These are phyloP conservation scores for Graptemys geographica DNA, from an alignment of 2,797 vertebrate species.

Conservation along the genomic window DNA sequence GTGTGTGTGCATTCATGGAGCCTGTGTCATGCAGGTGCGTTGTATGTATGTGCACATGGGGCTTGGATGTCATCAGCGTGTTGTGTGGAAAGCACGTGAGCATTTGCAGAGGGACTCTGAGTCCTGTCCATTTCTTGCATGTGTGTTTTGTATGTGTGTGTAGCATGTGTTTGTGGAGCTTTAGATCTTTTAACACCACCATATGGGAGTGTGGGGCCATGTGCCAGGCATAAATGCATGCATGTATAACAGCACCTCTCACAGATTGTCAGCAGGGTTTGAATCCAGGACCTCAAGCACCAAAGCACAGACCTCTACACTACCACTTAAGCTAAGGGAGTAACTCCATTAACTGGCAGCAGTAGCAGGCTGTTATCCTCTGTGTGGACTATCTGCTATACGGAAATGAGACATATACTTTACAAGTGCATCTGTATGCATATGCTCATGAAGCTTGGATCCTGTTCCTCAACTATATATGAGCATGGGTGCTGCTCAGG, in stretches of 20 bases:
- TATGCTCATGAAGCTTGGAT: neutral
- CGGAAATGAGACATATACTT: neutral
- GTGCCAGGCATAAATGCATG: neutral
- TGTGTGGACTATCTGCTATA: fast-evolving
- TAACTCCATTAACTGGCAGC: constrained; percentile 57
- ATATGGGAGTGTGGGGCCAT: neutral
- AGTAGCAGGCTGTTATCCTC: neutral
- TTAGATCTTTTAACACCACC: neutral
- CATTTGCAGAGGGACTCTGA: fast-evolving
- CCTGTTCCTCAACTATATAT: neutral
- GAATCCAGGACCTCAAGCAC: neutral
- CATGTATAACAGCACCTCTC: neutral
- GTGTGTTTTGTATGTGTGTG: neutral
- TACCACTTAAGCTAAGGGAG: neutral
- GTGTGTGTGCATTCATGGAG: fast-evolving
- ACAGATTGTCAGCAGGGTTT: neutral
- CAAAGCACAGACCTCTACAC: neutral
- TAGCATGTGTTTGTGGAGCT: fast-evolving
- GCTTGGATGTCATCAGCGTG: neutral
- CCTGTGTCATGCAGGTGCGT: neutral
- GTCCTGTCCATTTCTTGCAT: fast-evolving
- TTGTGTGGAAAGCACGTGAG: fast-evolving
- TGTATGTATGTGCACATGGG: fast-evolving
- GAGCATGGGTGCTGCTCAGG: neutral
- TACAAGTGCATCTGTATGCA: neutral